Percentiles rank a stretch among this genome's conserved stretches.
These are phyloP conservation scores for Saimiri boliviensis DNA, from an alignment of 2,113 vertebrate species.

Conservation along the genomic window DNA sequence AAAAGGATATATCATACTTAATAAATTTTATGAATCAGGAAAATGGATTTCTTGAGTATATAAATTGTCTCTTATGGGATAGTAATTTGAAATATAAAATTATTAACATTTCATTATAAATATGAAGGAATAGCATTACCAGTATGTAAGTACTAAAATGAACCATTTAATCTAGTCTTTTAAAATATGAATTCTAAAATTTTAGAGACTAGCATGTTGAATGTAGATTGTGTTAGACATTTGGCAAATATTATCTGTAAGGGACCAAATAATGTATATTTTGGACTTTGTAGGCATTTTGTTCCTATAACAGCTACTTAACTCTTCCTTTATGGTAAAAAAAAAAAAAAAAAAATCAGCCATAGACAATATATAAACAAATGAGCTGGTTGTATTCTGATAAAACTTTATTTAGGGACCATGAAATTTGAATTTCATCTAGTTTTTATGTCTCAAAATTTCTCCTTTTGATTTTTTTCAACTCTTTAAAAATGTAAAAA, in stretches of 20 bases:
- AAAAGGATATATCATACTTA: not conserved
- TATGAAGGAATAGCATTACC: not conserved
- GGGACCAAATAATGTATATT: not conserved
- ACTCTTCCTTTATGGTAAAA: not conserved
- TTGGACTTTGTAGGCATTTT: not conserved
- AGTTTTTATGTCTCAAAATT: constrained; percentile 23
- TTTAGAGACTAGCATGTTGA: not conserved
- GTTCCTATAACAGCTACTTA: not conserved
- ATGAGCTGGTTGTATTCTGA: not conserved
- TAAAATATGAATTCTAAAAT: not conserved
- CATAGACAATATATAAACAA: not conserved
- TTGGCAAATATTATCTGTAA: not conserved
- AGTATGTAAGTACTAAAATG: not conserved
- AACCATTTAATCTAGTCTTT: constrained; percentile 19
- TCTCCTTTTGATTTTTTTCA: not conserved
- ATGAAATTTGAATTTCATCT: constrained; percentile 31
- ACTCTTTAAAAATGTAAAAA: constrained; percentile 39
- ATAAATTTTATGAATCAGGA: not conserved
- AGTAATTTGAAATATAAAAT: constrained; percentile 44
- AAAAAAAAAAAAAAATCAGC: not conserved
- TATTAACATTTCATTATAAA: not conserved
- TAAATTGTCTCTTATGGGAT: not conserved
- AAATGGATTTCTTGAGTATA: constrained; percentile 2
- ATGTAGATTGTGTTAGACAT: not conserved
- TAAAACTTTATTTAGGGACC: constrained; percentile 8